These are phyloP conservation scores for Ichneumon xanthorius DNA, from an alignment of 2,888 invertebrate species.

Conservation along the genomic window DNA sequence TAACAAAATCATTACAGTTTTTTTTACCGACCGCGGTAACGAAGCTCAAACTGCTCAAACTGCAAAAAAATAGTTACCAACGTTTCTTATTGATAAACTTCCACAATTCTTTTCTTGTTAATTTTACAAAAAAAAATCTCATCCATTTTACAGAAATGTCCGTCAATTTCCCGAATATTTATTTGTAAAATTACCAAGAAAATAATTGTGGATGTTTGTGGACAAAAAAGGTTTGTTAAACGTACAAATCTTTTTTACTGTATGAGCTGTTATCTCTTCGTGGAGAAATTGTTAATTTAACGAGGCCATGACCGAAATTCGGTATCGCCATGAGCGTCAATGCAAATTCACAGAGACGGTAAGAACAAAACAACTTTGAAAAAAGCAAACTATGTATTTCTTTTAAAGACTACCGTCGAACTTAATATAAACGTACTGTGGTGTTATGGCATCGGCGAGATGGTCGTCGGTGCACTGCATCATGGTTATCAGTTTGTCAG, in stretches of 20 bases:
- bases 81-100: too few species aligned
- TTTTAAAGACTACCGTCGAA: background rate
- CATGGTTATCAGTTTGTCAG: slow-evolving; percentile 85
- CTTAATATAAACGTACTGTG: slow-evolving; percentile 81
- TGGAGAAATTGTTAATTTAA: background rate
- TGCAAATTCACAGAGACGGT: slow-evolving; percentile 17
- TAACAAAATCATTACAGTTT: background rate
- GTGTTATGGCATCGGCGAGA: slow-evolving; percentile 86
- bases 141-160: too few species aligned
- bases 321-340: slow-evolving; percentile 19
- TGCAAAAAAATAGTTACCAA: too few species aligned
- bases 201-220: too few species aligned
- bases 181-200: too few species aligned
- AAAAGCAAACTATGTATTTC: background rate
- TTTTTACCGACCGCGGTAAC: background rate
- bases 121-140: too few species aligned
- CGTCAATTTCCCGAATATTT: too few species aligned
- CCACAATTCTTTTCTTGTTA: too few species aligned
- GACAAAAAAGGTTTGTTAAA: too few species aligned
- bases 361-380: background rate
- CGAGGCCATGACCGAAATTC: background rate
- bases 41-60: background rate
- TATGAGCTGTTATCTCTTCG: background rate
- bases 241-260: too few species aligned
- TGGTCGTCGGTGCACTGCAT: slow-evolving; percentile 86